Evolutionary conservation across 1,140 invertebrate genomes (phyloP).

Genomic region (Philaenus spumarius): DNA sequence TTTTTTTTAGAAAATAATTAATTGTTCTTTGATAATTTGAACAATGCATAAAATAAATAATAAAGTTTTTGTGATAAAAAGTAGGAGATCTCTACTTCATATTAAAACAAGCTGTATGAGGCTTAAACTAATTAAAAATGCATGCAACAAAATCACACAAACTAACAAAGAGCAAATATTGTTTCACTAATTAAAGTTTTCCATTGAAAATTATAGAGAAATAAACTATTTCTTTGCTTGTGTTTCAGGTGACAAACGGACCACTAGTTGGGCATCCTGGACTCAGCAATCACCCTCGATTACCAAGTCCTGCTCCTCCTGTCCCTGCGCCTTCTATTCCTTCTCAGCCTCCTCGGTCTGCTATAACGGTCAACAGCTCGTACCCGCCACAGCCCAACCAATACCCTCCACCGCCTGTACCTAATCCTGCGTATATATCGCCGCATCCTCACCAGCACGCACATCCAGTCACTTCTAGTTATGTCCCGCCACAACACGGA

Average conservation of each 20-base stretch:
- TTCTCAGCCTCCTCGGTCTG: not conserved
- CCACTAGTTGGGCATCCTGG: conserved; percentile 6
- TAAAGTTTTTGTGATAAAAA: too few species aligned
- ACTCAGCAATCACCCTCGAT: conserved; percentile 8
- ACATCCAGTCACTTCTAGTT: not conserved
- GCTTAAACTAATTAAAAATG: too few species aligned
- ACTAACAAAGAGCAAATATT: too few species aligned
- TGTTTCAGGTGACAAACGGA: conserved; percentile 11
- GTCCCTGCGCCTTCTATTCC: not conserved
- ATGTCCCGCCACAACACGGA: not conserved
- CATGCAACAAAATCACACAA: too few species aligned
- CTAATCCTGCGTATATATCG: not conserved
- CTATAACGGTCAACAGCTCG: not conserved
- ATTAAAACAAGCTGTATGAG: too few species aligned
- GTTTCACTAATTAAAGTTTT: not conserved
- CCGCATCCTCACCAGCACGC: not conserved
- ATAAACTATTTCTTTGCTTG: too few species aligned
- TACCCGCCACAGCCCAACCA: not conserved
- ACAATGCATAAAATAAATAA: too few species aligned
- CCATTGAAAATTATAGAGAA: conserved; percentile 9
- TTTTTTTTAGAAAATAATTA: too few species aligned
- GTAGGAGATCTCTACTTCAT: too few species aligned
- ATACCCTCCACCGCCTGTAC: not conserved
- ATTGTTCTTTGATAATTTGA: too few species aligned
- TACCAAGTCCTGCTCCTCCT: not conserved